Conservation (phyloP, 2,113 vertebrate genomes). For the Pantherophis guttatus region DNA sequence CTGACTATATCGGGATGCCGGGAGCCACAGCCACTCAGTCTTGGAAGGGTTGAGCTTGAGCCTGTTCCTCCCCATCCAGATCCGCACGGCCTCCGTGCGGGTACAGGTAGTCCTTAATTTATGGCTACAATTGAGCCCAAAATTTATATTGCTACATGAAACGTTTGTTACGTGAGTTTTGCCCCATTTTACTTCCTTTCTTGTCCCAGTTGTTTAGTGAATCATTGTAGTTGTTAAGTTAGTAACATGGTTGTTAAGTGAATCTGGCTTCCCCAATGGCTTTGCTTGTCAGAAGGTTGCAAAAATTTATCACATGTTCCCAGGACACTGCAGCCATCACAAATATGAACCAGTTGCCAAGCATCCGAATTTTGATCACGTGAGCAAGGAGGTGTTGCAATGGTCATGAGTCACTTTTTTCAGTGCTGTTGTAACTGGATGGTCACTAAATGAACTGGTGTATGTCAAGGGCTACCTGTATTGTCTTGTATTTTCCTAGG, state of each 20-base stretch:
- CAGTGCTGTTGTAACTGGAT: not conserved
- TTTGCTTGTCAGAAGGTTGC: not conserved
- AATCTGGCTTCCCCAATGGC: not conserved
- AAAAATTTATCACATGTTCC: not conserved
- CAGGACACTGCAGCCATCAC: not conserved
- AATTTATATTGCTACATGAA: not conserved
- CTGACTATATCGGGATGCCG: too few relatives aligned
- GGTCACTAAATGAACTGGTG: not conserved
- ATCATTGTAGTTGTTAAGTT: not conserved
- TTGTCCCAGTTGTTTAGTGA: not conserved
- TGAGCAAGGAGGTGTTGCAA: not conserved
- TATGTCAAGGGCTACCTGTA: not conserved
- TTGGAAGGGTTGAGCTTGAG: too few relatives aligned
- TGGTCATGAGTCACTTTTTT: not conserved
- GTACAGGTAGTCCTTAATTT: not conserved
- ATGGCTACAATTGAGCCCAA: not conserved
- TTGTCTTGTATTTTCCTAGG: not conserved
- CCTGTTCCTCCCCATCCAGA: too few relatives aligned
- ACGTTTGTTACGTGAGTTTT: not conserved
- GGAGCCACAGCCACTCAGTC: too few relatives aligned
- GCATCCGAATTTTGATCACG: not conserved
- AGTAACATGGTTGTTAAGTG: not conserved
- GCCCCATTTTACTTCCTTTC: not conserved
- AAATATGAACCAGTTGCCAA: not conserved
- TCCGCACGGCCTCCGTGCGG: too few relatives aligned